Evolutionary conservation across 2,113 vertebrate species (phyloP), one percentile per base, ranked within the genome.

Genomic region (Gallinago media): DNA sequence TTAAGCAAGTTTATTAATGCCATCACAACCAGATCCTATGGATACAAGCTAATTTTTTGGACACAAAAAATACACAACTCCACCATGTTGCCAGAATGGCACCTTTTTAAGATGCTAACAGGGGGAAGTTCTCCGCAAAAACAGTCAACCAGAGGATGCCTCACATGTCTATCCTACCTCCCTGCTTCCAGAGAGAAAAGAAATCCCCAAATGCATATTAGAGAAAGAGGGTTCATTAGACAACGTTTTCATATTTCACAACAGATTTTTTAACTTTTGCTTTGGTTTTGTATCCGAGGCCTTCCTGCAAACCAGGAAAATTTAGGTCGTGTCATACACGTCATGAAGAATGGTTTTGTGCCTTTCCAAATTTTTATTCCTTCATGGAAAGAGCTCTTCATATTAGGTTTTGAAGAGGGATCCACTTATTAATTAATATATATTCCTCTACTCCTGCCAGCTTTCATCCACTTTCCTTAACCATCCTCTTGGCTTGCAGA

Each of bases 401-500:
- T 15, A 47, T 18, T 9, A 49, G 8, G 27, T 52, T 80, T 85
- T 83, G 59, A 50, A 82, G 22, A 4, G 8, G 4, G 8, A 46
- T 10, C 2, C 17, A 11, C 40, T 85, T 27, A 38, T 52, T 58
- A 61, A 61, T 62, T 27, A 62, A 27, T 42, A 18, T 19, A 3
- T 38, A 55, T 32, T 34, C 23, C 25, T 68, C n/a, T 42, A 47
- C 14, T 13, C 6, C 10, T 42, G 20, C 6, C 34, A 94, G 38
- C 26, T 88, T 75, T 79, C 66, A 82, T 44, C 11, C 15, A n/a
- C 22, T 70, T 58, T 56, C 12, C 70, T 25, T 21, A 65, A 19
- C 18, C 14, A 6, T 42, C 11, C 22, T 52, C 36, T 73, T 0
- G 0, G 31, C 5, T 38, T 1, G 5, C 17, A 38, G 34, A 66